phyloP scores from a whole-genome alignment of 2,888 invertebrate genomes.

The Heliconius erato region DNA sequence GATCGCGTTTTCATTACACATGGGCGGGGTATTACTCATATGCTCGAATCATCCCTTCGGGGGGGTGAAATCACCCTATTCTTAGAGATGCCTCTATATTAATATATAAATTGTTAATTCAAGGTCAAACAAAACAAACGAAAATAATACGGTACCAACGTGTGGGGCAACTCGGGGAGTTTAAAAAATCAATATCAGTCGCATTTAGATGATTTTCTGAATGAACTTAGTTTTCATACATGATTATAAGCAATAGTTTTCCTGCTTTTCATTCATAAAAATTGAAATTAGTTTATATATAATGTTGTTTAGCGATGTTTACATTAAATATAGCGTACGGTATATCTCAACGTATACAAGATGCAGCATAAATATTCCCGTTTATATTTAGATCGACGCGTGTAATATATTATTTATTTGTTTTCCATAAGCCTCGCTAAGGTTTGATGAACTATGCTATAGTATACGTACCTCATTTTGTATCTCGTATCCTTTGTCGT shows the following conservation, averaged over 20 bases:
- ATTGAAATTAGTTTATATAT: slow-evolving; percentile 75
- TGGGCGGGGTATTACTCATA: slow-evolving; percentile 47
- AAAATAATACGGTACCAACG: slow-evolving; percentile 49
- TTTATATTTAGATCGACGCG: slow-evolving; percentile 76
- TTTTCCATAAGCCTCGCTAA: slow-evolving; percentile 73
- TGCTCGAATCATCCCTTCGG: slow-evolving; percentile 56
- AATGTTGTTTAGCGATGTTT: slow-evolving; percentile 79
- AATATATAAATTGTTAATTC: slow-evolving; percentile 42
- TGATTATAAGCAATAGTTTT: slow-evolving; percentile 60
- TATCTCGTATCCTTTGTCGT: slow-evolving; percentile 79
- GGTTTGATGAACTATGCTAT: slow-evolving; percentile 76
- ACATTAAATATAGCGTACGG: slow-evolving; percentile 67
- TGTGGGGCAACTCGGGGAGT: slow-evolving; percentile 52
- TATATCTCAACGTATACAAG: slow-evolving; percentile 62
- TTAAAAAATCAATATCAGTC: slow-evolving; percentile 64
- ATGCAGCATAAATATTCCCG: slow-evolving; percentile 66
- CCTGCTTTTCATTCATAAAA: slow-evolving; percentile 79
- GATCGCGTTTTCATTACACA: slow-evolving; percentile 17
- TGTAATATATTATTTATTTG: slow-evolving; percentile 81
- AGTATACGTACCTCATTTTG: slow-evolving; percentile 82
- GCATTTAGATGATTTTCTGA: slow-evolving; percentile 45
- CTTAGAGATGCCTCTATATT: slow-evolving; percentile 58
- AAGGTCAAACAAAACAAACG: slow-evolving; percentile 48
- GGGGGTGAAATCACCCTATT: slow-evolving; percentile 66
- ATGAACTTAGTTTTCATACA: slow-evolving; percentile 50